Percentiles rank a stretch among this genome's conserved stretches.
These are phyloP conservation scores for Harlomillsia oculata DNA, from an alignment of 1,140 invertebrate species.

Conservation along the genomic window DNA sequence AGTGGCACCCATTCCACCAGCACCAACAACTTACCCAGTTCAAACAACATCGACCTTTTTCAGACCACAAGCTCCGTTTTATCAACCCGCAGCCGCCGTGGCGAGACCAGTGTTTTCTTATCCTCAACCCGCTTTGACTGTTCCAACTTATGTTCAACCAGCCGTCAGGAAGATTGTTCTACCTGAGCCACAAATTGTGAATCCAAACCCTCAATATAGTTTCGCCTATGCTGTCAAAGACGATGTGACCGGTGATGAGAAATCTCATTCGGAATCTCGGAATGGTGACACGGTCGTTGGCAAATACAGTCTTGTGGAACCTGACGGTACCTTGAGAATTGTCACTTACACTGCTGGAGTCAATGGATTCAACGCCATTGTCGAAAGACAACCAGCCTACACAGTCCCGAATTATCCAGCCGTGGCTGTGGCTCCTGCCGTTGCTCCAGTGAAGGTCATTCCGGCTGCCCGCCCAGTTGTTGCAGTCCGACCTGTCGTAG, in stretches of 20 bases:
- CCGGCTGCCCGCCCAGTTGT: not conserved
- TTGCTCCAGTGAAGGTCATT: not conserved
- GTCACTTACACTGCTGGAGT: slow-evolving; percentile 33
- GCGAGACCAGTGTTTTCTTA: not conserved
- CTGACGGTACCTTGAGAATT: slow-evolving; percentile 35
- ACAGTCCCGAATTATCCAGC: not conserved
- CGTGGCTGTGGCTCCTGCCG: not conserved
- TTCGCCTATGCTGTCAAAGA: slow-evolving; percentile 35
- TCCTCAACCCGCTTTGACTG: not conserved
- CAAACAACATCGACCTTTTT: not conserved
- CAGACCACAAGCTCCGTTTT: no score
- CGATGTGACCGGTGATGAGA: slow-evolving; percentile 36
- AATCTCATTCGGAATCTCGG: slow-evolving; percentile 47
- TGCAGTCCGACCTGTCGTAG: not conserved
- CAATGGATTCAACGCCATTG: slow-evolving; percentile 37
- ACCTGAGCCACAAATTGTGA: not conserved
- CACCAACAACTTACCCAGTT: not conserved
- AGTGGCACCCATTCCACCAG: not conserved
- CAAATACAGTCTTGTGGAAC: slow-evolving; percentile 43
- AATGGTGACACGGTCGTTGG: slow-evolving; percentile 47
- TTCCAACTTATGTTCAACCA: not conserved
- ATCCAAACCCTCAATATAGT: slow-evolving; percentile 8
- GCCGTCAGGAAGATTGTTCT: slow-evolving; percentile 18
- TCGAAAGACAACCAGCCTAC: slow-evolving; percentile 21
- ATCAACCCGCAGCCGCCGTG: not conserved